Conservation (phyloP, 2,888 invertebrate genomes). For the Gymnocheta viridis region DNA sequence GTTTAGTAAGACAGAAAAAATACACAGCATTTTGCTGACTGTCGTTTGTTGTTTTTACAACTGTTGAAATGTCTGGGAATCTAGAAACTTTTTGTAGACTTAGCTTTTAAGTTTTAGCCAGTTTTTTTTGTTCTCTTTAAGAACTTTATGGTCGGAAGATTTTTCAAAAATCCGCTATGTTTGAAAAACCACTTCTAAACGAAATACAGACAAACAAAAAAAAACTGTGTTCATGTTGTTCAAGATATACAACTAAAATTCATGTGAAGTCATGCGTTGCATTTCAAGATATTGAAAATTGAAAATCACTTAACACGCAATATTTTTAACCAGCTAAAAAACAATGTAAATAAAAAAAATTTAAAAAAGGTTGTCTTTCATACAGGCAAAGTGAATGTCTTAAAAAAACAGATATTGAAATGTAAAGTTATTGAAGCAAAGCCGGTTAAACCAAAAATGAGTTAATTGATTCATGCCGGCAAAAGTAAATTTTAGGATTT, state of each 20-base stretch:
- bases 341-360: constrained; percentile 5
- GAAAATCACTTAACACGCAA: constrained; percentile 69
- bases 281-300: constrained; percentile 65
- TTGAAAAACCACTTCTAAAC: constrained; percentile 24
- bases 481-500: background rate
- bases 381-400: constrained; percentile 64
- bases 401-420: constrained; percentile 35
- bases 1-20: background rate
- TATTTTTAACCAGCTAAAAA: constrained; percentile 52
- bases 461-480: background rate
- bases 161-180: constrained; percentile 53
- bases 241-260: constrained; percentile 27
- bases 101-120: constrained; percentile 9
- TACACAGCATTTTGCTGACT: background rate
- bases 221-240: constrained; percentile 47
- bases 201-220: background rate
- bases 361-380: constrained; percentile 52
- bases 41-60: background rate
- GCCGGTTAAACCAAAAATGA: background rate
- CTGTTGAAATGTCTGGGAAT: constrained; percentile 60
- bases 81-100: constrained; percentile 20
- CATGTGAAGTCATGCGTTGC: constrained; percentile 66
- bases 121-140: constrained; percentile 49
- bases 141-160: constrained; percentile 65
- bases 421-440: constrained; percentile 45